These are phyloP conservation scores for Acrocephalus scirpaceus DNA, from an alignment of 2,797 vertebrate genomes.

Conservation along the genomic window DNA sequence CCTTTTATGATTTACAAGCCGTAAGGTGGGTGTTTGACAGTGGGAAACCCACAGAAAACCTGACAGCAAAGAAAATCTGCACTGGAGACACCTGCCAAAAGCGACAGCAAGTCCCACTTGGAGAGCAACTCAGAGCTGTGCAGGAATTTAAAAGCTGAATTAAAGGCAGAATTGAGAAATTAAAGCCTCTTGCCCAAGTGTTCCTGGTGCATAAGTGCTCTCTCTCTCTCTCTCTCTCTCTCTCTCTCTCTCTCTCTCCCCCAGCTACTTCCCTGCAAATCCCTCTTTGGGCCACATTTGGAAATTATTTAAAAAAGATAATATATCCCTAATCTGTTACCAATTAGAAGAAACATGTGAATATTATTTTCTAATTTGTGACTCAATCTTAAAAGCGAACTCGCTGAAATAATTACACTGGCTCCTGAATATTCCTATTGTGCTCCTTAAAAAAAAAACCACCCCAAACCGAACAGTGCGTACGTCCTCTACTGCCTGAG, in stretches of 20 bases:
- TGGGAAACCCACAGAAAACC: slow-evolving; percentile 30
- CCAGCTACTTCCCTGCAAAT: not conserved
- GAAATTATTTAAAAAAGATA: slow-evolving; percentile 76
- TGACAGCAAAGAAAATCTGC: not conserved
- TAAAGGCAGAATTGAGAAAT: slow-evolving; percentile 3
- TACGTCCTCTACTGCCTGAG: not conserved
- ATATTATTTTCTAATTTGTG: slow-evolving; percentile 84
- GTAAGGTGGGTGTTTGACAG: not conserved
- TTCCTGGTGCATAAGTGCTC: not conserved
- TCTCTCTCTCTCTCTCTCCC: not conserved
- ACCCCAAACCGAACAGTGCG: not conserved
- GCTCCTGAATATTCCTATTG: slow-evolving; percentile 74
- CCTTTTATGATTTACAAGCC: slow-evolving; percentile 36
- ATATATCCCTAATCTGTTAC: slow-evolving; percentile 77
- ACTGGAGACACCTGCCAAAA: not conserved
- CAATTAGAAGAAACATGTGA: slow-evolving; percentile 78
- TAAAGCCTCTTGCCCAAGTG: not conserved
- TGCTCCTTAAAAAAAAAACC: slow-evolving; percentile 15
- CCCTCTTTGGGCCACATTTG: slow-evolving; percentile 71
- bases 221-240: not conserved
- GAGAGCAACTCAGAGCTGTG: not conserved
- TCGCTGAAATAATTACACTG: slow-evolving; percentile 84
- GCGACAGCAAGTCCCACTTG: not conserved
- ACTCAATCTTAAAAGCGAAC: slow-evolving; percentile 81
- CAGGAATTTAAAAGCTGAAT: not conserved